Conservation (phyloP, 2,888 invertebrate genomes). For the Plemyria rubiginata region DNA sequence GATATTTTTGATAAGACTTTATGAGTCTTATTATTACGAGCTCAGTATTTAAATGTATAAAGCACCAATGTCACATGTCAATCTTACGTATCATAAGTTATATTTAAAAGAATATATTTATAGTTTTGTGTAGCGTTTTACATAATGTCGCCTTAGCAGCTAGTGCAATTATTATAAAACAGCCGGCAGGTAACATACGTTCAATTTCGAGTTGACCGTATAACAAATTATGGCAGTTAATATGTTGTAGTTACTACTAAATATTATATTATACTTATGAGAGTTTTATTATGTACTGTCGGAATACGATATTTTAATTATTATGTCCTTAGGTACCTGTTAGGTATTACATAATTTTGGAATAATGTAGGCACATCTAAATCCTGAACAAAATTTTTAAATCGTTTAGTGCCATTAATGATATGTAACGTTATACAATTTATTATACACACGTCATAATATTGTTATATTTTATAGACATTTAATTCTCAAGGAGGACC, state of each 20-base stretch:
- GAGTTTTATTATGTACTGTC: slow-evolving; percentile 50
- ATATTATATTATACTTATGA: slow-evolving; percentile 45
- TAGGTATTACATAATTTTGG: slow-evolving; percentile 48
- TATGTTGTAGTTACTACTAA: slow-evolving; percentile 21
- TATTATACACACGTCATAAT: slow-evolving; percentile 50
- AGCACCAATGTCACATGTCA: slow-evolving; percentile 51
- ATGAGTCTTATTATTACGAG: slow-evolving; percentile 22
- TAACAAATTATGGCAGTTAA: slow-evolving; percentile 23
- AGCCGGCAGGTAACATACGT: slow-evolving; percentile 21
- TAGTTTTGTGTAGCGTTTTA: slow-evolving; percentile 63
- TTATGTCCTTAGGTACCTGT: slow-evolving; percentile 48
- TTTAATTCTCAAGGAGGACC: slow-evolving; percentile 70
- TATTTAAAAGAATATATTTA: slow-evolving; percentile 61
- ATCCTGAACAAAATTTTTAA: slow-evolving; percentile 47
- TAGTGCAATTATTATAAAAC: slow-evolving; percentile 68
- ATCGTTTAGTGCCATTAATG: slow-evolving; percentile 53
- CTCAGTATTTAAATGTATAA: slow-evolving; percentile 40
- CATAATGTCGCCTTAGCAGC: slow-evolving; percentile 75
- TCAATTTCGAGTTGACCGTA: slow-evolving; percentile 16
- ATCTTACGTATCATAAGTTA: slow-evolving; percentile 59
- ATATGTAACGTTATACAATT: slow-evolving; percentile 41
- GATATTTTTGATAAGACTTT: slow-evolving; percentile 3
- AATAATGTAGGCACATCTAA: slow-evolving; percentile 51
- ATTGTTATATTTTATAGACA: slow-evolving; percentile 55
- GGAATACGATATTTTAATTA: slow-evolving; percentile 42